Conservation (phyloP, 2,113 vertebrate genomes). For the Lota lota region DNA sequence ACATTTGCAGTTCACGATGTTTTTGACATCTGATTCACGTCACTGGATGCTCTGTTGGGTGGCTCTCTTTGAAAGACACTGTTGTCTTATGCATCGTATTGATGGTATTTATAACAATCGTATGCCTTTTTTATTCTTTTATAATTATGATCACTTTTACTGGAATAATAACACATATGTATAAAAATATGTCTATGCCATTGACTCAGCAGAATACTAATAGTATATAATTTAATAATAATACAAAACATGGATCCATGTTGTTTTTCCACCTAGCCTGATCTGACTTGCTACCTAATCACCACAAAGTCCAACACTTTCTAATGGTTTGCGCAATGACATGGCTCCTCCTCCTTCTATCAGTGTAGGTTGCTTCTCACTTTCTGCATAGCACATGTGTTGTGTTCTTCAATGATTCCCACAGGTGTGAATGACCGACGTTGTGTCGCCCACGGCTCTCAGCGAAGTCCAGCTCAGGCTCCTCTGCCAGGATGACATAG, state of each 20-base stretch:
- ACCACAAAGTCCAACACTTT: neutral
- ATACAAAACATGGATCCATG: too few species aligned
- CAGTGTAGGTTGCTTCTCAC: neutral
- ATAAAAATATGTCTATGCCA: too few species aligned
- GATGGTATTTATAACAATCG: too few species aligned
- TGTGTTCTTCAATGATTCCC: neutral
- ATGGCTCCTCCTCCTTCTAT: neutral
- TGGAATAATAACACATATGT: too few species aligned
- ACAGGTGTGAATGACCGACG: constrained; percentile 99
- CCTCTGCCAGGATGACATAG: constrained; percentile 99
- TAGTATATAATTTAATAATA: too few species aligned
- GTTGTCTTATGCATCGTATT: too few species aligned
- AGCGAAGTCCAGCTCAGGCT: constrained; percentile 95
- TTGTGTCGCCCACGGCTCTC: constrained; percentile 87
- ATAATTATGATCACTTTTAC: too few species aligned
- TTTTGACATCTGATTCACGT: neutral
- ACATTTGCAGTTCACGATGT: neutral
- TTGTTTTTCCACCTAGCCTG: neutral
- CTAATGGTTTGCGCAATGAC: neutral
- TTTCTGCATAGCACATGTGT: neutral
- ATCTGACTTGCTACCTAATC: neutral
- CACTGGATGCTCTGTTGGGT: too few species aligned
- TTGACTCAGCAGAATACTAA: too few species aligned
- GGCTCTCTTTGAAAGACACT: too few species aligned
- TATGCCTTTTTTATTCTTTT: too few species aligned